Base-by-base conservation (phyloP, 2,113 vertebrate species). In the Bothrops jararaca region DNA sequence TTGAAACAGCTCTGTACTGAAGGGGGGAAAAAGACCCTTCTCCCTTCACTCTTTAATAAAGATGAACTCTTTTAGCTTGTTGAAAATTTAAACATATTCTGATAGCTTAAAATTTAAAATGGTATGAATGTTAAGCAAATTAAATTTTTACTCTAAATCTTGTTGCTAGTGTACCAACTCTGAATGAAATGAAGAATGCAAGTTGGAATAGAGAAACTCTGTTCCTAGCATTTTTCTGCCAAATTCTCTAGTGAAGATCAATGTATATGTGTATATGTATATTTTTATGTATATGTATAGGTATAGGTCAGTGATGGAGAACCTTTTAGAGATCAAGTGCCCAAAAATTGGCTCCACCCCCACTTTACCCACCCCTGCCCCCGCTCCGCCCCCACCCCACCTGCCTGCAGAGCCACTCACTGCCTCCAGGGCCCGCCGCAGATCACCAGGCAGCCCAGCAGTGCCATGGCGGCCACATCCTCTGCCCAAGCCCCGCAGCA, bases 41-140 rank as follows among this genome's bases (percentile, higher is more conserved):
- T 93, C 23, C 10, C 0, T n/a, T 9, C 22, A 0, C 50, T n/a
- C 26, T 89, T 94, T 91, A 90, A 85, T 85, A 86, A 90, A 94
- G 92, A 29, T 88, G 69, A 94, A 87, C 5, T 26, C 42, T 80
- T 92, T 90, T 50, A 91, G 80, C 60, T 89, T 95, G 92, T 91
- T 57, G 5, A 56, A 48, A 92, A 92, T 90, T 50, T 92, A 94
- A 96, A 90, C 11, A 1, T 45, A 64, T 91, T 95, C 89, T 88
- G 74, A 95, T 90, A 95, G 93, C 92, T 95, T 96, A 93, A 90
- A 94, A 93, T 93, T 92, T 90, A 94, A 94, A 85, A 45, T 48
- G 48, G 92, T 94, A 60, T 9, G 52, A 95, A 57, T 74, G 90
- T 91, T 89, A 90, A 92, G 45, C 54, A 94, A 95, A 96, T 0